These are phyloP conservation scores for Pseudeuparius sepicola DNA, from an alignment of 2,888 invertebrate species.

Conservation along the genomic window DNA sequence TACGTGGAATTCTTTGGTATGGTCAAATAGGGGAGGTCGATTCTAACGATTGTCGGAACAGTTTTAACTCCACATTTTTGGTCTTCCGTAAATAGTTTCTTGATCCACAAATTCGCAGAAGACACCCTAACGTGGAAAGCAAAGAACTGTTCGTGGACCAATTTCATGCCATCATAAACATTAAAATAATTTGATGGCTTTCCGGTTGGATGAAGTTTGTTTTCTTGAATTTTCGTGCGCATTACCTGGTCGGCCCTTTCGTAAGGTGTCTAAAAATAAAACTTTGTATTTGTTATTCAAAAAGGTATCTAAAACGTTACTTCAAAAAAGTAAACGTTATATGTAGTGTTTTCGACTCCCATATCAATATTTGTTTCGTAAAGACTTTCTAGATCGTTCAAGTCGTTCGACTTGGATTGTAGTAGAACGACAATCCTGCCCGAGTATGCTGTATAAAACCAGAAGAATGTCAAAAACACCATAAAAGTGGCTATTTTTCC, in stretches of 20 bases:
- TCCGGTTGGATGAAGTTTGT: slow-evolving; percentile 14
- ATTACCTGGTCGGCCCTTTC: slow-evolving; percentile 8
- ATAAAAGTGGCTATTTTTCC: slow-evolving; percentile 14
- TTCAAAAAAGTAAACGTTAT: slow-evolving; percentile 16
- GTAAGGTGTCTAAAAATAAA: slow-evolving; percentile 9
- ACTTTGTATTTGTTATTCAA: not conserved
- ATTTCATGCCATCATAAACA: slow-evolving; percentile 15
- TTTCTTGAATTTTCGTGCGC: slow-evolving; percentile 16
- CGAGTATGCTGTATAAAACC: slow-evolving; percentile 16
- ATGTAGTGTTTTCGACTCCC: slow-evolving; percentile 15
- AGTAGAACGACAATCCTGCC: slow-evolving; percentile 17
- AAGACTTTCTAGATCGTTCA: slow-evolving; percentile 9
- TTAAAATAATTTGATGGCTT: slow-evolving; percentile 8
- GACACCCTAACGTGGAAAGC: slow-evolving; percentile 14
- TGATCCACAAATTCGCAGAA: slow-evolving; percentile 11
- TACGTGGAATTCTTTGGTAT: slow-evolving; percentile 14
- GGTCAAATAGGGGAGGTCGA: slow-evolving; percentile 13
- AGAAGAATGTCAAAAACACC: slow-evolving; percentile 10
- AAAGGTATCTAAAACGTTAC: slow-evolving; percentile 12
- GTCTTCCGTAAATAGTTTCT: slow-evolving; percentile 12
- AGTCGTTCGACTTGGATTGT: slow-evolving; percentile 15
- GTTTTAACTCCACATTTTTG: slow-evolving; percentile 12
- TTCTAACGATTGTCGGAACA: slow-evolving; percentile 13
- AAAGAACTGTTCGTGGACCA: slow-evolving; percentile 15
- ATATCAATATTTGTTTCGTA: slow-evolving; percentile 16